Evolutionary conservation across 2,797 vertebrate species (phyloP), one percentile per base, ranked within the genome.

Genomic region (Darevskia nairensis): DNA sequence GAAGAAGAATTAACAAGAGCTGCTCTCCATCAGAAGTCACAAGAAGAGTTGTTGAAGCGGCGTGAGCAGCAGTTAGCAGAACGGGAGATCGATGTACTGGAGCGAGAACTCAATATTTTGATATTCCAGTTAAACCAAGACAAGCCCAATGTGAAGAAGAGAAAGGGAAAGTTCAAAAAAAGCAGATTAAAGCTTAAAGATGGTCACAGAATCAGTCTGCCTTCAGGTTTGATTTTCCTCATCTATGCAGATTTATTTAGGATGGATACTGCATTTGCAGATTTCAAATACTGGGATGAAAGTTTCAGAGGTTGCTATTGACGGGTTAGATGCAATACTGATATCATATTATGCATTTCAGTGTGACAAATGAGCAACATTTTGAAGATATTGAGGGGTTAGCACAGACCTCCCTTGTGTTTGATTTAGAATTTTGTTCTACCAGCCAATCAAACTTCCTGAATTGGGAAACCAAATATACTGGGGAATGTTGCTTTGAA

Each of bases 111-210:
- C 85, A 98, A 99, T 95, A 98, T 99, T 95, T 97, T 99, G 93
- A 98, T 99, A 89, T 98, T 99, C 95, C 98, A 99, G 96, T 97
- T 99, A 89, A 99, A 98, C 96, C 98, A 98, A 96, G 98, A 99
- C 96, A 98, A 98, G 89, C 98, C 98, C 89, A 98, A 98, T 29
- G 98, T 98, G 41, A 99, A 98, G 95, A 99, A 98, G 96, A 97
- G 98, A 95, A 99, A 99, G 94, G 98, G 98, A 88, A 99, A 98
- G 94, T 99, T 99, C 93, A 98, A 98, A 94, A 98, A 98, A 59
- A 98, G 98, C 75, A 97, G 98, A 8, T 96, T 99, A 32, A 99
- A 98, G 95, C 97, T 99, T 89, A 99, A 98, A 96, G 98, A 99
- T 27, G 98, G 98, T 25, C 98, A 98, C 95, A 98, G 98, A 90